These are phyloP conservation scores for Imbricaverruca yamaguchii DNA, from an alignment of 2,888 invertebrate genomes.

Conservation along the genomic window DNA sequence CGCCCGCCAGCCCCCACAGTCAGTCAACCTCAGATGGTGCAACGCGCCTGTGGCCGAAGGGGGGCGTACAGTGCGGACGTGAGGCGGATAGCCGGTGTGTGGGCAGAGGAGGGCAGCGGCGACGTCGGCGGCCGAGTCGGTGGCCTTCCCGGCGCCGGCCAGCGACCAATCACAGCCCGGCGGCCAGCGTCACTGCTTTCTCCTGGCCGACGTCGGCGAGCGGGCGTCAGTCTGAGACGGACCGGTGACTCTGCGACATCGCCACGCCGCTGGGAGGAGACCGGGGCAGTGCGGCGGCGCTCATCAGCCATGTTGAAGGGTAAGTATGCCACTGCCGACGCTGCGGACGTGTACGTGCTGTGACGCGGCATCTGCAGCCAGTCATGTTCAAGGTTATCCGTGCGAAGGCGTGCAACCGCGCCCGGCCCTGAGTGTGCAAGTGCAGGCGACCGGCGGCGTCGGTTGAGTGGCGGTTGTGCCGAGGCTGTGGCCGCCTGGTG, in stretches of 20 bases:
- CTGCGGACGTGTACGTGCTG: no score
- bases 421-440: constrained; percentile 10
- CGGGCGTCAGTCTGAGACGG: constrained; percentile 2
- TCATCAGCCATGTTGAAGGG: constrained; percentile 19
- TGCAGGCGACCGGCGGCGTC: background rate
- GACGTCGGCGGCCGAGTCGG: background rate
- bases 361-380: background rate
- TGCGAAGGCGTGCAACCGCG: background rate
- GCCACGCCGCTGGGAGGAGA: background rate
- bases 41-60: background rate
- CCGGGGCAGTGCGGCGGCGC: background rate
- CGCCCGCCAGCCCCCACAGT: no score
- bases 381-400: background rate
- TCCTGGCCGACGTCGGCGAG: background rate
- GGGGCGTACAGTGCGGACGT: background rate
- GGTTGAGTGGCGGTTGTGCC: background rate
- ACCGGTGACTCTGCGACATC: background rate
- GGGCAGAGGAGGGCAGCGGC: constrained; percentile 18
- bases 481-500: background rate
- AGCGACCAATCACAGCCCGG: background rate
- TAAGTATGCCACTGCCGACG: background rate
- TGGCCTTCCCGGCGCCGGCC: background rate
- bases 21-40: background rate
- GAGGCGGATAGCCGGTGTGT: constrained; percentile 14
- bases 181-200: constrained; percentile 5